A percentile compares a stretch with the other conserved stretches of the same genome.
Conservation (phyloP, 2,888 invertebrate genomes). For the Sarcophaga variegata region DNA sequence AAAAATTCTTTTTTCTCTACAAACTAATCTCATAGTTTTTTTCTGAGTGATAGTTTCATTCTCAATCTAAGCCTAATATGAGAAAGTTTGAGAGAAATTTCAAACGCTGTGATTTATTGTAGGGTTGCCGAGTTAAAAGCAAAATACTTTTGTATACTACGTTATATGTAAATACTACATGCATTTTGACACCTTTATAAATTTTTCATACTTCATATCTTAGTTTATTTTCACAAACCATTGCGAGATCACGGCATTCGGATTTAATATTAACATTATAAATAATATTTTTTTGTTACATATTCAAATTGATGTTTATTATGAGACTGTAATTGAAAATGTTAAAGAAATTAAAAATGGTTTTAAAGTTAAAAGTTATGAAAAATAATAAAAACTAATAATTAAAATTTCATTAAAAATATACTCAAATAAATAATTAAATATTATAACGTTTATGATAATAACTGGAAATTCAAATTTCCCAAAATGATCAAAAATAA, state of each 20-base stretch:
- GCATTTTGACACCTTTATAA: too few species aligned
- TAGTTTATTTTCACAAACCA: not conserved
- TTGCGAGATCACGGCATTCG: not conserved
- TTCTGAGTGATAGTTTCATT: not conserved
- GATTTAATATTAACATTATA: not conserved
- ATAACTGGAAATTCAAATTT: not conserved
- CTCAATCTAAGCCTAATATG: not conserved
- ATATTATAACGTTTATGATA: not conserved
- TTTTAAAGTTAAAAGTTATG: not conserved
- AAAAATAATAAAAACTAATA: not conserved
- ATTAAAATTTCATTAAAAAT: not conserved
- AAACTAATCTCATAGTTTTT: not conserved
- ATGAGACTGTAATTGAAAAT: not conserved
- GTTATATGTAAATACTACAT: too few species aligned
- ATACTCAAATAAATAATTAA: not conserved
- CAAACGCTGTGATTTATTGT: not conserved
- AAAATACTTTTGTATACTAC: not conserved
- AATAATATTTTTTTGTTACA: not conserved
- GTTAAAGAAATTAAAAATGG: not conserved
- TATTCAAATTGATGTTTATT: slow-evolving; percentile 29
- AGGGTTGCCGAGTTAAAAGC: not conserved
- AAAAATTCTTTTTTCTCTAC: too few species aligned
- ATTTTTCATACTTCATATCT: too few species aligned
- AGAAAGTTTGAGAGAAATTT: not conserved
- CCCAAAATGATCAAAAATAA: not conserved